Evolutionary conservation across 2,113 vertebrate species (phyloP).

Genomic region (Paralichthys olivaceus): DNA sequence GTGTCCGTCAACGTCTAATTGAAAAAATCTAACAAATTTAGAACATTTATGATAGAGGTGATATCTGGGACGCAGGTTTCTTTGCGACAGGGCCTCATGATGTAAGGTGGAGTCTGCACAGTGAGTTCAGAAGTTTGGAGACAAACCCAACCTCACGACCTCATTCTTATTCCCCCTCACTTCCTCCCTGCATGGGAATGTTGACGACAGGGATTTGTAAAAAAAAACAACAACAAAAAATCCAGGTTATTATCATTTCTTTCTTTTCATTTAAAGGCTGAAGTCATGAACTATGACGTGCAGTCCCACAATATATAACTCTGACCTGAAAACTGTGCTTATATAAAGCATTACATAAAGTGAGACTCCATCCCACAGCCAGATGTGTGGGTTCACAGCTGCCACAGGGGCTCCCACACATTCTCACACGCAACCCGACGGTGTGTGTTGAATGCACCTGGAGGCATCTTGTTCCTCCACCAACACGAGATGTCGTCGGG

Average conservation of each 20-base stretch:
- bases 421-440: no score
- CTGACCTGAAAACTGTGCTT: slow-evolving; percentile 41
- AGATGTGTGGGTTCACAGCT: background rate
- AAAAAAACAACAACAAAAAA: background rate
- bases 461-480: background rate
- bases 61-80: slow-evolving; percentile 6
- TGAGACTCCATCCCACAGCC: slow-evolving; percentile 16
- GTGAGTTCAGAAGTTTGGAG: slow-evolving; percentile 4
- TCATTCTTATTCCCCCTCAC: background rate
- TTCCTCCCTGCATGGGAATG: background rate
- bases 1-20: background rate
- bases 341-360: slow-evolving; percentile 79
- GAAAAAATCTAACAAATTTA: background rate
- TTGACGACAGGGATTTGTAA: no score
- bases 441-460: background rate
- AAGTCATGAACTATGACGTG: background rate
- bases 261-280: background rate
- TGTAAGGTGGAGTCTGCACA: background rate
- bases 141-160: background rate
- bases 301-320: slow-evolving; percentile 1
- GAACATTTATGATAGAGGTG: background rate
- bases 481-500: no score
- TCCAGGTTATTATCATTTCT: background rate
- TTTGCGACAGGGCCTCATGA: background rate
- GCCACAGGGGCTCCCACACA: no score